A percentile compares a stretch with the other conserved stretches of the same genome.
phyloP scores from a whole-genome alignment of 2,888 invertebrate species.

The Lobophora halterata region DNA sequence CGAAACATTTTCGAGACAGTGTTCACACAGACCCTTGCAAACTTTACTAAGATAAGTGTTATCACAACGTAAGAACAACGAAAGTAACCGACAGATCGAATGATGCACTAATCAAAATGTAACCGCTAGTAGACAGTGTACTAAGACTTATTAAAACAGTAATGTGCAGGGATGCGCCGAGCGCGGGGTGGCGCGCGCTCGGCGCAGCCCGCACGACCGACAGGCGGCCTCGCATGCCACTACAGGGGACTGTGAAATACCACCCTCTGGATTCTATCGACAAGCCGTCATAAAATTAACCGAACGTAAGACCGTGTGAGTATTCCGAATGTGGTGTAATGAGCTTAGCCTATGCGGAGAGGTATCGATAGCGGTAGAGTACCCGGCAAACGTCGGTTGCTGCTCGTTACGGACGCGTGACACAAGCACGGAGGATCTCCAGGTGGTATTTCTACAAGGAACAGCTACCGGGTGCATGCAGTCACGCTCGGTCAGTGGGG shows the following conservation, averaged over 20 bases:
- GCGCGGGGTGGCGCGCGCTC: slow-evolving; percentile 38
- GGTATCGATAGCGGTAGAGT: slow-evolving; percentile 6
- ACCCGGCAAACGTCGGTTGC: slow-evolving; percentile 44
- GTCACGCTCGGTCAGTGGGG: slow-evolving; percentile 41
- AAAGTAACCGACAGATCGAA: slow-evolving; percentile 61
- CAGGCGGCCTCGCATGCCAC: slow-evolving; percentile 63
- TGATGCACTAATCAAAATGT: slow-evolving; percentile 63
- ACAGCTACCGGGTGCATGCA: slow-evolving; percentile 65
- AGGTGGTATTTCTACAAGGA: slow-evolving; percentile 70
- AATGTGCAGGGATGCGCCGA: slow-evolving; percentile 32
- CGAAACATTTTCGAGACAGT: slow-evolving; percentile 11
- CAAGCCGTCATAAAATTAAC: slow-evolving; percentile 6
- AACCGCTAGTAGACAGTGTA: slow-evolving; percentile 58
- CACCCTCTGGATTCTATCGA: slow-evolving; percentile 57
- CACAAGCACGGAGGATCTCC: slow-evolving; percentile 38
- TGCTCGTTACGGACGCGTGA: slow-evolving; percentile 54
- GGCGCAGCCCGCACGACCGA: slow-evolving; percentile 46
- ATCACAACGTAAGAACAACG: slow-evolving; percentile 54
- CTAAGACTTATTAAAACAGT: slow-evolving; percentile 43
- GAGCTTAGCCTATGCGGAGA: slow-evolving; percentile 19
- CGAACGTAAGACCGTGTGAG: slow-evolving; percentile 19
- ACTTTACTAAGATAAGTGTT: slow-evolving; percentile 49
- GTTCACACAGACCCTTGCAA: slow-evolving; percentile 47
- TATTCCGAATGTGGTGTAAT: slow-evolving; percentile 14
- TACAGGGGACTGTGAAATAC: slow-evolving; percentile 72